Percentiles rank a stretch among this genome's conserved stretches.
Evolutionary conservation across 2,113 vertebrate species (phyloP).

Genomic region (Grallaria varia): DNA sequence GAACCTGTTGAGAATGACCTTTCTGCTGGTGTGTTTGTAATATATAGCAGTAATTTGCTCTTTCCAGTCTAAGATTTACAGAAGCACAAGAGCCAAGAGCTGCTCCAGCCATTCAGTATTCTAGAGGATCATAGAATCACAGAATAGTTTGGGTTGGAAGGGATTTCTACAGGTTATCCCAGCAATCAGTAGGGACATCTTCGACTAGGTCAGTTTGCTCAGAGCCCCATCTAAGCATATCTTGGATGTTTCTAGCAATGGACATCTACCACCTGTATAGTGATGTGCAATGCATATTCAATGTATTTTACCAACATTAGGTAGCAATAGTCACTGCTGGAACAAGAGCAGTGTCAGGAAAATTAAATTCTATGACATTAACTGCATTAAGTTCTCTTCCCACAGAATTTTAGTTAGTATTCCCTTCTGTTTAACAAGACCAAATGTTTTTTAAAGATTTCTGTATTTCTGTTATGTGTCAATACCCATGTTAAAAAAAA

Average conservation of each 20-base stretch:
- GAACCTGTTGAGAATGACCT: background rate
- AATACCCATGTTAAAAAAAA: background rate
- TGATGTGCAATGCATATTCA: background rate
- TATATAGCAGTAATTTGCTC: background rate
- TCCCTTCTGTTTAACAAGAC: background rate
- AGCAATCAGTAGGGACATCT: background rate
- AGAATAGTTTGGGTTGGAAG: background rate
- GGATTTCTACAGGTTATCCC: background rate
- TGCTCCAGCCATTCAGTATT: background rate
- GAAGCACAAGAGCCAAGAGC: background rate
- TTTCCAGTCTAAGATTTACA: background rate
- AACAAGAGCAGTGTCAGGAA: background rate
- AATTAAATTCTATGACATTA: background rate
- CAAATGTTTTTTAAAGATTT: background rate
- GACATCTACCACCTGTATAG: background rate
- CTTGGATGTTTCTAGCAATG: background rate
- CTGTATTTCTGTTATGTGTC: background rate
- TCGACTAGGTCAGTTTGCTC: background rate
- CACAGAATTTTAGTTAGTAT: background rate
- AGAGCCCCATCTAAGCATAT: background rate
- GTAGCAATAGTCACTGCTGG: background rate
- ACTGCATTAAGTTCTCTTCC: background rate
- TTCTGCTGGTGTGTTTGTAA: background rate
- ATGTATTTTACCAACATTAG: background rate
- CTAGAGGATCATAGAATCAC: background rate